Evolutionary conservation across 2,113 vertebrate genomes (phyloP).

Genomic region (Pelvicachromis taeniatus): DNA sequence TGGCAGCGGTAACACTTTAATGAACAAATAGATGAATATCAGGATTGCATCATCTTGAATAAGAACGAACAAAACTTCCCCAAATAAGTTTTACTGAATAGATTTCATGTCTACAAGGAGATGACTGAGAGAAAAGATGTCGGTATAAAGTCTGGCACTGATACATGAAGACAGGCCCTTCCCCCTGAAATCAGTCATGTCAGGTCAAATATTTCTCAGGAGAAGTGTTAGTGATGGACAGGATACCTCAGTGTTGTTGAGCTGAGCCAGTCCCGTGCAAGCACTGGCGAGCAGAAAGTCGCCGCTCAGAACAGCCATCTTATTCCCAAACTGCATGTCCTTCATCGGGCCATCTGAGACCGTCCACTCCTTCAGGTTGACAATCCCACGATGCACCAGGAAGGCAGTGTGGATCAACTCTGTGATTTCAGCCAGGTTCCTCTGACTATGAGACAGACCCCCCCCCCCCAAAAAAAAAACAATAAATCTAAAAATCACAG

Average conservation of each 20-base stretch:
- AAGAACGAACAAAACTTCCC: not conserved
- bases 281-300: conserved; percentile 96
- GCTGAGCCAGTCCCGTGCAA: conserved; percentile 87
- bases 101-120: not conserved
- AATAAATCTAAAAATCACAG: conserved; percentile 1
- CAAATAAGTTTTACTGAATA: not conserved
- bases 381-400: conserved; percentile 93
- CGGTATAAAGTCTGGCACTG: not conserved
- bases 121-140: not conserved
- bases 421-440: conserved; percentile 94
- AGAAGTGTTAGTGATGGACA: not conserved
- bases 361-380: conserved; percentile 87
- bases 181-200: not conserved
- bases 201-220: not conserved
- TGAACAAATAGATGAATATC: not conserved
- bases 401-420: conserved; percentile 97
- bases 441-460: conserved; percentile 77
- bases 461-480: not conserved
- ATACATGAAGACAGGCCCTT: not conserved
- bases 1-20: not conserved
- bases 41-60: not conserved
- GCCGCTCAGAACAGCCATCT: conserved; percentile 95
- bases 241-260: conserved; percentile 93
- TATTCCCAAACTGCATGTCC: conserved; percentile 98
- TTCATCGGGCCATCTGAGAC: conserved; percentile 87